phyloP scores from a whole-genome alignment of 2,797 vertebrate genomes.

The Cuculus canorus region DNA sequence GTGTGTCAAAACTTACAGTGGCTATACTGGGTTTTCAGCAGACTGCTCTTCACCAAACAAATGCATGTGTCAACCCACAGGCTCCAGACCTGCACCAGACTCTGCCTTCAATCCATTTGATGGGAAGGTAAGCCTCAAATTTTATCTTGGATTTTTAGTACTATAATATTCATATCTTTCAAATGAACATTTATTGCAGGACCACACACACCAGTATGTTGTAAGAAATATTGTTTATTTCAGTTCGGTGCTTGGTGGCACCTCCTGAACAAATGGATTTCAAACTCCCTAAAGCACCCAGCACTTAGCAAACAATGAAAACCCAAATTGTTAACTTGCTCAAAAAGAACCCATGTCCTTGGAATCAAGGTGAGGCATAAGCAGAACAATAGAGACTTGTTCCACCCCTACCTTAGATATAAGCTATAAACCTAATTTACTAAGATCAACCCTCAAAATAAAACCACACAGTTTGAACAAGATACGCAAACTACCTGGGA shows the following conservation, averaged over 20 bases:
- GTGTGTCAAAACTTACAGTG: rapidly evolving
- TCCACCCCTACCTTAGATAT: not conserved
- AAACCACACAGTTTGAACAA: not conserved
- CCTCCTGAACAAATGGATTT: not conserved
- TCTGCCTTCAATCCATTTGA: not conserved
- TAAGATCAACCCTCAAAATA: slow-evolving; percentile 1
- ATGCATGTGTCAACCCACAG: not conserved
- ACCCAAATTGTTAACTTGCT: not conserved
- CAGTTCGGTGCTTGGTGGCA: not conserved
- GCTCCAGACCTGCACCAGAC: not conserved
- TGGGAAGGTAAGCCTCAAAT: not conserved
- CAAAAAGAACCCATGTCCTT: not conserved
- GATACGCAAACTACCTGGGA: not conserved
- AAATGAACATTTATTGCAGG: not conserved
- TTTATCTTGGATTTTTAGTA: not conserved
- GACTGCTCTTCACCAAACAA: not conserved
- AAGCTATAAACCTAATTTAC: not conserved
- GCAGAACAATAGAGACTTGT: not conserved
- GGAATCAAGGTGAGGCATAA: not conserved
- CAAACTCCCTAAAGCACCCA: not conserved
- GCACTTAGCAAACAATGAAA: not conserved
- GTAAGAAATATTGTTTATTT: not conserved
- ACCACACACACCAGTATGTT: not conserved
- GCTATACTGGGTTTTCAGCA: not conserved
- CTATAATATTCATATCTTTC: not conserved